A percentile compares a stretch with the other conserved stretches of the same genome.
phyloP scores from a whole-genome alignment of 2,797 vertebrate species.

The Typhlichthys eigenmanni region DNA sequence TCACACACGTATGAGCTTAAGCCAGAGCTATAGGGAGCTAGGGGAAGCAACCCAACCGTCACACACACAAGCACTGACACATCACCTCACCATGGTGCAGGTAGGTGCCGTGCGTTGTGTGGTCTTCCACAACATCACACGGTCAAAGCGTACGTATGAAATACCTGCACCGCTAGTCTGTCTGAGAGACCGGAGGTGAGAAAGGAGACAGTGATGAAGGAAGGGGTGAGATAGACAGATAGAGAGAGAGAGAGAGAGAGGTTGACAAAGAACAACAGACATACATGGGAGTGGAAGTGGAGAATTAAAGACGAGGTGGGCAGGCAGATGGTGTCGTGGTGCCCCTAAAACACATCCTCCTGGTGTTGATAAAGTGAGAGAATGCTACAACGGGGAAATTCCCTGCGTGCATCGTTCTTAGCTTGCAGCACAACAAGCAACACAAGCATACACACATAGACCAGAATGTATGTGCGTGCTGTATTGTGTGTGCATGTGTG shows the following conservation, averaged over 20 bases:
- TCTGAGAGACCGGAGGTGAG: no score
- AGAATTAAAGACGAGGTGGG: neutral
- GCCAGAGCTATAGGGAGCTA: slow-evolving; percentile 2
- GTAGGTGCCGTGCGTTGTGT: slow-evolving; percentile 33
- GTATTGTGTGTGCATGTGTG: neutral
- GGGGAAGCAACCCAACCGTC: slow-evolving; percentile 37
- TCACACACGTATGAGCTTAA: slow-evolving; percentile 7
- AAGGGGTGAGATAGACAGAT: slow-evolving; percentile 16
- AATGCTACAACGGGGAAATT: slow-evolving; percentile 59
- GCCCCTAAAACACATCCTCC: slow-evolving; percentile 37
- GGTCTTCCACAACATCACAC: neutral
- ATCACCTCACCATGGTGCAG: slow-evolving; percentile 42
- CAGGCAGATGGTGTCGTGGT: slow-evolving; percentile 38
- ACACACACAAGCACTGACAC: slow-evolving; percentile 30
- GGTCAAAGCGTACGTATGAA: no score
- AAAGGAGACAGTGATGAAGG: neutral
- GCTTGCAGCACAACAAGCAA: slow-evolving; percentile 13
- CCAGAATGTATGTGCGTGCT: neutral
- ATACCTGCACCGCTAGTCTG: no score
- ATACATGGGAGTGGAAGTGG: no score
- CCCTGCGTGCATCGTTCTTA: slow-evolving; percentile 40
- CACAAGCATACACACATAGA: neutral
- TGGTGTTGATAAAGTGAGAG: slow-evolving; percentile 42
- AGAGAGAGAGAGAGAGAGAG: neutral
- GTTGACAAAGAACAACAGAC: neutral